A percentile compares a stretch with the other conserved stretches of the same genome.
phyloP scores from a whole-genome alignment of 2,113 vertebrate species.

The Isurus oxyrinchus region DNA sequence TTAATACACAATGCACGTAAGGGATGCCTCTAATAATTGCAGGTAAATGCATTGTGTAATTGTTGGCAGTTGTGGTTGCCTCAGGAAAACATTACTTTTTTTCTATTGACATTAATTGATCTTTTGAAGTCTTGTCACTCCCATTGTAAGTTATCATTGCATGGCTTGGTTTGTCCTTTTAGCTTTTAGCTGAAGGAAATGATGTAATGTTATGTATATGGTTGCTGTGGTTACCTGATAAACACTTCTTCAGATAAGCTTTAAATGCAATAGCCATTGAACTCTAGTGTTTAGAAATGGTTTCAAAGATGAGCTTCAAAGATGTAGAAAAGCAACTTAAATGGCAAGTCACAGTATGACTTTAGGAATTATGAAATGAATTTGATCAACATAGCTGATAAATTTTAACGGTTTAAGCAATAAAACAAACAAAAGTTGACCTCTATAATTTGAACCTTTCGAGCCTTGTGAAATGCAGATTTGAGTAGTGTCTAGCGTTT shows the following conservation, averaged over 20 bases:
- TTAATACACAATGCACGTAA: not conserved
- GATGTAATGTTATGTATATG: slow-evolving; percentile 16
- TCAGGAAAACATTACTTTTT: slow-evolving; percentile 31
- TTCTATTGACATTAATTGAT: slow-evolving; percentile 33
- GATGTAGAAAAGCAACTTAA: not conserved
- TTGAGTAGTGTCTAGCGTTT: not conserved
- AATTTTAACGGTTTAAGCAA: not conserved
- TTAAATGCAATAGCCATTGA: slow-evolving; percentile 28
- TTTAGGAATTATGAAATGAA: not conserved
- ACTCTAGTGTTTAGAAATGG: slow-evolving; percentile 12
- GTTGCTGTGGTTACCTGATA: not conserved
- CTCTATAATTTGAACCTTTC: not conserved
- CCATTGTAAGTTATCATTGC: slow-evolving; percentile 28
- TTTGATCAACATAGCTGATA: not conserved
- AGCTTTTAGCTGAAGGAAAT: slow-evolving; percentile 16
- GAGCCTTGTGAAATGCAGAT: not conserved
- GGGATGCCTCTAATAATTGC: not conserved
- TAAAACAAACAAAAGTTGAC: not conserved
- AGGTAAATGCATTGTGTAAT: slow-evolving; percentile 29
- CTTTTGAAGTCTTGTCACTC: slow-evolving; percentile 21
- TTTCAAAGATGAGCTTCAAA: not conserved
- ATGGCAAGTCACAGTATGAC: too few species aligned
- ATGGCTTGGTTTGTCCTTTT: slow-evolving; percentile 15
- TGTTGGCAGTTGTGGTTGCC: slow-evolving; percentile 24
- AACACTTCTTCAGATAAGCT: slow-evolving; percentile 29